Evolutionary conservation across 2,888 invertebrate genomes (phyloP), one percentile per base, ranked within the genome.

Genomic region (Neuroscelio doddi): DNA sequence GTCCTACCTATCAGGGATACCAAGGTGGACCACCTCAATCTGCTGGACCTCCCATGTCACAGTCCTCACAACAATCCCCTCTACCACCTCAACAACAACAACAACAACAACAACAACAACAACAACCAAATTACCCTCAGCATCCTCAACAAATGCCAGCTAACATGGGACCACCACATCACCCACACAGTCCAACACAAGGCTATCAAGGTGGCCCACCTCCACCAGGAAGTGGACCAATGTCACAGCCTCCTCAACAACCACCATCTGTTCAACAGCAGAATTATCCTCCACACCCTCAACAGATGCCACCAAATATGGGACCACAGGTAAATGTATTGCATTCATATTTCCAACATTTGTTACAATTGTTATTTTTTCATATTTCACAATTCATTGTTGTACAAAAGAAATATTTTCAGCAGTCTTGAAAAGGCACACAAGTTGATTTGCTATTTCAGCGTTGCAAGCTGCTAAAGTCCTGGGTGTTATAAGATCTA

Each of bases 101-200:
- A 1, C 93, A n/a, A n/a, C n/a, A n/a, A n/a, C n/a, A n/a, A n/a
- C n/a, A n/a, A 27, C 92, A 92, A 38, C 93, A 93, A 1, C 93
- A 93, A 85, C 92, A 92, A 1, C 93, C 93, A 14, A 93, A 93
- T 76, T 93, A 94, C 0, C 93, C 93, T 92, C 93, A 93, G 0
- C 93, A 93, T 5, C 93, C 93, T 7, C 91, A 91, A 1, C 93
- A 93, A 78, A 92, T 93, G 75, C 92, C 92, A 1, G 80, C 85
- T 1, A 80, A 82, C 1, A 85, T 85, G 85, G 84, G 83, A 1
- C 84, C 86, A 5, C 85, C 85, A 0, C 86, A 86, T 75, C 85
- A 85, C 73, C 84, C 83, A 0, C 86, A 84, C 36, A 84, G 82
- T 65, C 80, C 81, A 1, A 79, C 80, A 0, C 80, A 78, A 38